Evolutionary conservation across 2,797 vertebrate genomes (phyloP).

Genomic region (Chelon auratus): DNA sequence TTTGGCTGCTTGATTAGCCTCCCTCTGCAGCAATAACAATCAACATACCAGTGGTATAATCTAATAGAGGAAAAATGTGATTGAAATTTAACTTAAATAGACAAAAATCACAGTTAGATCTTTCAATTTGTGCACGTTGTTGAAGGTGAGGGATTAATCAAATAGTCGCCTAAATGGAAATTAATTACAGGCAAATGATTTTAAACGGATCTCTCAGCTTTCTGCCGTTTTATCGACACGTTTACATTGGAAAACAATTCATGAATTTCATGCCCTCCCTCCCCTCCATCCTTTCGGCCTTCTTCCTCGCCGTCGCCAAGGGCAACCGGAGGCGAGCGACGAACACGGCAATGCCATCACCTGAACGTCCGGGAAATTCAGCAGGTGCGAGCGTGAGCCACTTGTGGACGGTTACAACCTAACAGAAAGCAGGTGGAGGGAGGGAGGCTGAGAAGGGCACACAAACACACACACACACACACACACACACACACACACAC

Average conservation of each 20-base stretch:
- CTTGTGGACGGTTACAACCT: conserved; percentile 1
- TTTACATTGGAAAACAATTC: background rate
- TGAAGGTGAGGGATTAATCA: no score
- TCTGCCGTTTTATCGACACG: background rate
- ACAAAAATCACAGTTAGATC: no score
- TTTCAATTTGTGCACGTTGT: no score
- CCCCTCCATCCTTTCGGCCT: conserved; percentile 29
- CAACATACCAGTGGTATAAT: background rate
- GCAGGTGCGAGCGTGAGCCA: conserved; percentile 29
- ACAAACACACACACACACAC: conserved; percentile 30
- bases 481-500: conserved; percentile 32
- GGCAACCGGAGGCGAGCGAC: conserved; percentile 63
- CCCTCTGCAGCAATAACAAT: no score
- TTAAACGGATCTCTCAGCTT: background rate
- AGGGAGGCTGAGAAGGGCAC: conserved; percentile 18
- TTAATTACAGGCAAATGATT: no score
- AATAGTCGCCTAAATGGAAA: no score
- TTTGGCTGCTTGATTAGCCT: no score
- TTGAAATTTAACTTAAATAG: background rate
- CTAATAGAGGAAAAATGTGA: background rate
- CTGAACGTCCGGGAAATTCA: conserved; percentile 54
- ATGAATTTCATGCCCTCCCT: conserved; percentile 8
- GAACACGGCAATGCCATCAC: conserved; percentile 59
- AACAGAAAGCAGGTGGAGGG: conserved; percentile 14
- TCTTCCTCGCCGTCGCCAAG: conserved; percentile 63